Evolutionary conservation across 2,113 vertebrate species (phyloP), one percentile per base, ranked within the genome.

Genomic region (Ceratotherium simum): DNA sequence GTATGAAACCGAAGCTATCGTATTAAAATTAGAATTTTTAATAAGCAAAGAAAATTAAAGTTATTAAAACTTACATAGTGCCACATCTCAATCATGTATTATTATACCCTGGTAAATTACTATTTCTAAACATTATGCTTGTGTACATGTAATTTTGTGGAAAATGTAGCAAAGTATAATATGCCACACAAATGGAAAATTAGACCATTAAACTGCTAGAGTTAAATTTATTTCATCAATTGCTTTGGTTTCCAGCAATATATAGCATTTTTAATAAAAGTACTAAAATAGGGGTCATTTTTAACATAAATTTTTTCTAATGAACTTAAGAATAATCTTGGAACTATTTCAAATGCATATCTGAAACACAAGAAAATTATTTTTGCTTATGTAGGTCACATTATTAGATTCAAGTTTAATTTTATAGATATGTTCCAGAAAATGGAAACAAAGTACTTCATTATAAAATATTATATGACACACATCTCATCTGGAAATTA

Each of bases 401-500:
- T 51, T 64, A 92, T 62, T 80, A 93, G 31, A 96, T 82, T 54
- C 31, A 95, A 73, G 81, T 86, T 39, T 95, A 90, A 90, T 85
- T 92, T 78, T 78, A 78, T 72, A 51, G 25, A 16, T 70, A 70
- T 86, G 31, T 56, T 93, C 36, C 36, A 76, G 20, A 56, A 95
- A 90, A 92, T 92, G 36, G 14, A 96, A 92, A 67, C 6, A 84
- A 67, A 94, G 4, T 54, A 70, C 72, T 64, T 93, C 27, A 76
- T 78, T 78, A 36, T 1, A 94, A 86, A 85, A 46, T 86, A 92
- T 42, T n/a, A 39, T 67, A 18, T 31, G 17, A 51, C 4, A 87
- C 58, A 70, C 1, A n/a, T 42, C 18, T 62, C 25, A 79, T 33
- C 11, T 73, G 2, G 1, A 48, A 79, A 69, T 80, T 82, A 58